phyloP scores from a whole-genome alignment of 2,888 invertebrate species.

The Diarsia dahlii region DNA sequence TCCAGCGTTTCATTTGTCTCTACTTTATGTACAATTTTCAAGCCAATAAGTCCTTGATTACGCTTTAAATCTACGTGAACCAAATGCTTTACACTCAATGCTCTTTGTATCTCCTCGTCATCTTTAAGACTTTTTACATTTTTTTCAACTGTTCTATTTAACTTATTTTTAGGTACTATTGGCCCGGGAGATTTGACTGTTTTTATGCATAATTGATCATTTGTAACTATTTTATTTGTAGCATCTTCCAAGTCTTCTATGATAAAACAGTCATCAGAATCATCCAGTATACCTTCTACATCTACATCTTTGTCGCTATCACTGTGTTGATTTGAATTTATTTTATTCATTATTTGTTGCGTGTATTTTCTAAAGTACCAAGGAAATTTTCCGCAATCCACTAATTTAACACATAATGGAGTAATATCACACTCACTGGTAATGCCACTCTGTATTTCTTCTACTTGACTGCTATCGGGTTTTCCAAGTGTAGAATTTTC shows the following conservation, averaged over 20 bases:
- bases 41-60: constrained; percentile 75
- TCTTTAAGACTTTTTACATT: constrained; percentile 28
- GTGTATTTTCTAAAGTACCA: constrained; percentile 64
- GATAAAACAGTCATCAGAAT: constrained; percentile 61
- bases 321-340: constrained; percentile 20
- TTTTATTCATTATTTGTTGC: constrained; percentile 49
- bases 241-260: constrained; percentile 45
- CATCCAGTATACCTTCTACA: constrained; percentile 27
- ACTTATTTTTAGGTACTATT: constrained; percentile 6
- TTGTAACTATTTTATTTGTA: constrained; percentile 6
- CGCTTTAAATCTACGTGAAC: constrained; percentile 71
- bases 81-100: constrained; percentile 56
- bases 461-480: neutral
- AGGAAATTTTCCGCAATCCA: constrained; percentile 62
- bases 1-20: neutral
- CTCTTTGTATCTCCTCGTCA: constrained; percentile 55
- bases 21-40: constrained; percentile 67
- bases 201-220: neutral
- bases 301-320: constrained; percentile 52
- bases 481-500: neutral
- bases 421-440: constrained; percentile 31
- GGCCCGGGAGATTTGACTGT: constrained; percentile 3
- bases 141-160: constrained; percentile 16
- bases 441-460: neutral
- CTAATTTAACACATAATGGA: constrained; percentile 54